Percentiles rank a stretch among this genome's conserved stretches.
Evolutionary conservation across 2,113 vertebrate species (phyloP).

Genomic region (Tetrax tetrax): DNA sequence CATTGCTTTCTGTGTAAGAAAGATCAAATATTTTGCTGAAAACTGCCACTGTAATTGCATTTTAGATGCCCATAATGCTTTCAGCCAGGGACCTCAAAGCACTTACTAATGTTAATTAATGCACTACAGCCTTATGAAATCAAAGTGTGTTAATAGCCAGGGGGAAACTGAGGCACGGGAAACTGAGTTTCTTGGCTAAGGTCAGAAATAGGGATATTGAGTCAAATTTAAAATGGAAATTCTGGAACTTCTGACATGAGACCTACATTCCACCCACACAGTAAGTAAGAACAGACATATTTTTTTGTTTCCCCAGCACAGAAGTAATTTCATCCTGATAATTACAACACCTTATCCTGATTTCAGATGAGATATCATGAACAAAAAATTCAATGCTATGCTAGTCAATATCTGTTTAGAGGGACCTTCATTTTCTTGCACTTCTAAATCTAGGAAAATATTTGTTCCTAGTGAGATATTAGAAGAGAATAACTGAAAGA

Average conservation of each 20-base stretch:
- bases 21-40: background rate
- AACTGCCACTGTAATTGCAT: background rate
- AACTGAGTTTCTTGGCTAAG: background rate
- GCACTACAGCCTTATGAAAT: background rate
- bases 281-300: background rate
- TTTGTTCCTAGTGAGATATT: background rate
- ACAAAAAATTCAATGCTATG: background rate
- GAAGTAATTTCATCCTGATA: background rate
- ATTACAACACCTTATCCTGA: background rate
- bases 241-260: background rate
- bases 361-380: background rate
- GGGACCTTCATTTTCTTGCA: background rate
- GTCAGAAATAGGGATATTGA: background rate
- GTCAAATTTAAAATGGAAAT: background rate
- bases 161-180: background rate
- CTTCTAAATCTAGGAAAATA: constrained; percentile 5
- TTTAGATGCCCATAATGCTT: background rate
- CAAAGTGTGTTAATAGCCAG: background rate
- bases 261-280: background rate
- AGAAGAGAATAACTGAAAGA: background rate
- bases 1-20: background rate
- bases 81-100: background rate
- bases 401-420: background rate
- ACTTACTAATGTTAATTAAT: background rate
- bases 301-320: background rate